phyloP scores from a whole-genome alignment of 1,140 invertebrate species.

The Ctenoplectra terminalis region DNA sequence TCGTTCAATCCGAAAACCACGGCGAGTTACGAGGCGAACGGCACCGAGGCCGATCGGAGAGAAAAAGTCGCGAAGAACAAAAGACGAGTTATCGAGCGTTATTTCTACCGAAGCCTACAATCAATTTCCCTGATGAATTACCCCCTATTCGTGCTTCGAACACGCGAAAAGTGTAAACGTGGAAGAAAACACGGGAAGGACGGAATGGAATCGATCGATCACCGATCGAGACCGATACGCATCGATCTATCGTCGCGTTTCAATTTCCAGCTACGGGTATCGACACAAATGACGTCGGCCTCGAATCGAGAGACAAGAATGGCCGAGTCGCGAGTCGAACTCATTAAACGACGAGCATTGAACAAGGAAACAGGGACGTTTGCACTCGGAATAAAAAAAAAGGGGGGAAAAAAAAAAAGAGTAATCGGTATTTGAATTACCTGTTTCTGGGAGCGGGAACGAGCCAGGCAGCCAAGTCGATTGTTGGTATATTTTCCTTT shows the following conservation, averaged over 20 bases:
- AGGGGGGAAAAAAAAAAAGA: too few species aligned
- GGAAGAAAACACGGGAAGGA: neutral
- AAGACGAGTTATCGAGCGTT: constrained; percentile 2
- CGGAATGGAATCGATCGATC: neutral
- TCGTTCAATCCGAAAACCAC: neutral
- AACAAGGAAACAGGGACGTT: neutral
- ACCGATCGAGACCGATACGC: neutral
- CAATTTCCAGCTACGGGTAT: neutral
- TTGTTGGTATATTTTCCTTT: neutral
- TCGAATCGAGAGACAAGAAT: neutral
- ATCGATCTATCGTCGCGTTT: neutral
- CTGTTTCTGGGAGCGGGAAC: neutral
- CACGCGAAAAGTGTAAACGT: neutral
- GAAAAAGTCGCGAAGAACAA: neutral
- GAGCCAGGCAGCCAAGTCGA: neutral
- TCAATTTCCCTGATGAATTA: neutral
- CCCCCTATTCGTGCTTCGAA: neutral
- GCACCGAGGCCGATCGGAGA: too few species aligned
- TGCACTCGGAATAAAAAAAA: neutral
- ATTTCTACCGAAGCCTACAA: neutral
- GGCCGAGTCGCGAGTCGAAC: neutral
- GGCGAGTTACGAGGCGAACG: too few species aligned
- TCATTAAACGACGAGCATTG: constrained; percentile 2
- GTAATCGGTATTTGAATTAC: constrained; percentile 12
- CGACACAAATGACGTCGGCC: neutral